Evolutionary conservation across 2,888 invertebrate species (phyloP), one percentile per base, ranked within the genome.

Genomic region (Microctonus aethiopoides): DNA sequence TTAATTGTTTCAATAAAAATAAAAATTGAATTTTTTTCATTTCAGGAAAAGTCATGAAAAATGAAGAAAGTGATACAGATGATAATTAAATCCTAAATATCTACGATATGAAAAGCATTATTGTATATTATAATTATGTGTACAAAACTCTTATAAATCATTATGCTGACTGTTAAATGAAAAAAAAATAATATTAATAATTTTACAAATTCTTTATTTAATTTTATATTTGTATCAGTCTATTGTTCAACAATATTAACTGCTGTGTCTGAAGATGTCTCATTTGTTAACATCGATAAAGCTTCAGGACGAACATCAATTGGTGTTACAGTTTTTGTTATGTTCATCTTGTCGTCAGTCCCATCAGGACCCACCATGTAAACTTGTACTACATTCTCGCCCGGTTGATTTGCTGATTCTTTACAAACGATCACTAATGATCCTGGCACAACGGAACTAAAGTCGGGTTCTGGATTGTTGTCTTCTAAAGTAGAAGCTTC

Each of bases 381-480:
- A 67, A 89, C 87, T 78, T 89, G 87, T 52, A 87, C 83, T n/a
- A 87, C 80, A 54, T 80, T 84, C 71, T 84, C 81, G 13, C 81
- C 73, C 68, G 88, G 85, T 83, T 89, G 79, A 67, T 87, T 78
- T 78, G 88, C 32, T 78, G 88, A 78, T 80, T 86, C 79, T 81
- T 84, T 82, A 68, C 88, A 76, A 77, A 91, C 67, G 83, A 91
- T 79, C 81, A 91, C 83, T 77, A 89, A 71, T 66, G 88, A 89
- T 41, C 89, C 89, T 1, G 89, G 89, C 73, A 88, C 87, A 34
- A 87, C 82, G 7, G 82, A 72, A 62, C 74, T 68, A 7, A 83
- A 79, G 52, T 82, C 82, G n/a, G n/a, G n/a, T n/a, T n/a, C n/a
- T n/a, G n/a, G n/a, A n/a, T n/a, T n/a, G n/a, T n/a, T n/a, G n/a